These are phyloP conservation scores for Esox niger DNA, from an alignment of 2,113 vertebrate species.

Conservation along the genomic window DNA sequence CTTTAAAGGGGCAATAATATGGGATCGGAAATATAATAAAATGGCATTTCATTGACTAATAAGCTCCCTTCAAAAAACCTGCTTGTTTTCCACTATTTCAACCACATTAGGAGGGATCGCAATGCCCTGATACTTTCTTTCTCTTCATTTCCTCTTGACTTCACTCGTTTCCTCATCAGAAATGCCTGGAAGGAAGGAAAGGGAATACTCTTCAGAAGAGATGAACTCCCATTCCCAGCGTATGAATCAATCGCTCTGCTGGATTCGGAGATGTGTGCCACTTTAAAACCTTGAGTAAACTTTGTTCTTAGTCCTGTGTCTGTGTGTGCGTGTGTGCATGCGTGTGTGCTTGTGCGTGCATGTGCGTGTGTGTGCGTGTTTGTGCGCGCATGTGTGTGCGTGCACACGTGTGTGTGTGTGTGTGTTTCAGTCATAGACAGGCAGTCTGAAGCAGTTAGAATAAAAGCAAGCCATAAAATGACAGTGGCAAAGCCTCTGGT, in stretches of 20 bases:
- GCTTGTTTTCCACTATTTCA: neutral
- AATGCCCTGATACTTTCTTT: neutral
- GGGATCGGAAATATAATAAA: no score
- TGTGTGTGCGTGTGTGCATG: neutral
- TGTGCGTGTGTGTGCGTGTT: neutral
- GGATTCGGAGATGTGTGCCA: neutral
- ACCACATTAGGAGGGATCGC: neutral
- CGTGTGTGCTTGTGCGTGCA: slow-evolving; percentile 2
- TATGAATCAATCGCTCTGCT: neutral
- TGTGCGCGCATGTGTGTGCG: slow-evolving; percentile 4
- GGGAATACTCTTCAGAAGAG: slow-evolving; percentile 19
- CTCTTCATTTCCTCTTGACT: slow-evolving; percentile 16
- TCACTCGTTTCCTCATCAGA: slow-evolving; percentile 11
- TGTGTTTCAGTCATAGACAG: neutral
- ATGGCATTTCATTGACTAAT: no score
- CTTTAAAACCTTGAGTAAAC: neutral
- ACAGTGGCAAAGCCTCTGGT: neutral
- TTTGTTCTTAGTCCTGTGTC: neutral
- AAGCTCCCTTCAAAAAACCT: no score
- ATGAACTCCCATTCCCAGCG: slow-evolving; percentile 1
- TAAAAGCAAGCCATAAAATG: neutral
- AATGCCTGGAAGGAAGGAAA: slow-evolving; percentile 1
- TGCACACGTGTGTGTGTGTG: neutral
- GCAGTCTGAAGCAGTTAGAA: slow-evolving; percentile 5
- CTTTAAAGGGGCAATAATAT: no score